These are phyloP conservation scores for Dolichoris vasculosae DNA, from an alignment of 1,140 invertebrate genomes.

Conservation along the genomic window DNA sequence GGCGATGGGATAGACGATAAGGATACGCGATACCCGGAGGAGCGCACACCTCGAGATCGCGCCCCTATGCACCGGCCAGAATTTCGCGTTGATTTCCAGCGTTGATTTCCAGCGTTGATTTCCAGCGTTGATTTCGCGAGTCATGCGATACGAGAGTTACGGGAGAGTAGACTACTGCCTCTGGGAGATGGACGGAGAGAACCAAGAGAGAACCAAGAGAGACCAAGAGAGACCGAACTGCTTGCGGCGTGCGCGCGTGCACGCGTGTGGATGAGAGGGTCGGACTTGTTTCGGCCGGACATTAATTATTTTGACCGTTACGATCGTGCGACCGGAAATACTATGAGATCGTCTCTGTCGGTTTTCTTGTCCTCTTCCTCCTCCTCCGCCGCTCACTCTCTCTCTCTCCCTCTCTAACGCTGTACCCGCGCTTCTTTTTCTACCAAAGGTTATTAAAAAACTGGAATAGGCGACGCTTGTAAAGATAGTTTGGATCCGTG, in stretches of 20 bases:
- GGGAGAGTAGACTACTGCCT: too few relatives aligned
- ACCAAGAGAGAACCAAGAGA: not conserved
- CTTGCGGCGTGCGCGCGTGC: too few relatives aligned
- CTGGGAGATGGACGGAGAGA: not conserved
- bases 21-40: slow-evolving; percentile 55
- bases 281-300: slow-evolving; percentile 51
- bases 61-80: slow-evolving; percentile 36
- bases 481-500: slow-evolving; percentile 17
- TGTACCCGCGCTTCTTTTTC: not conserved
- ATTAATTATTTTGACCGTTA: slow-evolving; percentile 67
- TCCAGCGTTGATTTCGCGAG: slow-evolving; percentile 57
- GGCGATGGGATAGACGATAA: too few relatives aligned
- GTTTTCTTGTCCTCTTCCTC: slow-evolving; percentile 3
- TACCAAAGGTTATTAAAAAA: slow-evolving; percentile 45
- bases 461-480: not conserved
- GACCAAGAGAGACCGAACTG: not conserved
- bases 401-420: not conserved
- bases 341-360: slow-evolving; percentile 50
- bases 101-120: slow-evolving; percentile 54
- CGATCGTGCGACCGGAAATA: slow-evolving; percentile 66
- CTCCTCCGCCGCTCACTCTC: not conserved
- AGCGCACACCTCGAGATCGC: slow-evolving; percentile 31
- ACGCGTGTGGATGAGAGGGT: not conserved
- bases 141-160: slow-evolving; percentile 62
- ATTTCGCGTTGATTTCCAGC: slow-evolving; percentile 53